Evolutionary conservation across 2,797 vertebrate species (phyloP).

Genomic region (Cryptoprocta ferox): DNA sequence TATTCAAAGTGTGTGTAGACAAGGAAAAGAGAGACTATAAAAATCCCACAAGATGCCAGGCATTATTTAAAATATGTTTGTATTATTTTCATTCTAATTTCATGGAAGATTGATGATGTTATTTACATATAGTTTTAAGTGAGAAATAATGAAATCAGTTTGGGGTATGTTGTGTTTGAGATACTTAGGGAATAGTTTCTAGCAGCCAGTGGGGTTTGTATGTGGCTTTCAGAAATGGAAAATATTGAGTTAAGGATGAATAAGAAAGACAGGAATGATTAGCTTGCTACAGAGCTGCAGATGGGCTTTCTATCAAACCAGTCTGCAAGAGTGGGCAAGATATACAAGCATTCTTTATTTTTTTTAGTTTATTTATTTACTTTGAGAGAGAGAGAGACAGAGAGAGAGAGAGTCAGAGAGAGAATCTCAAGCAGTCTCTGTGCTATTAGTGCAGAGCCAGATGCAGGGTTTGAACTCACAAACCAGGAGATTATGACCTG

Average conservation of each 20-base stretch:
- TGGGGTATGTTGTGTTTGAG: not conserved
- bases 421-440: too few relatives aligned
- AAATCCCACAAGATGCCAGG: not conserved
- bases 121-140: not conserved
- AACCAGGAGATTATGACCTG: too few relatives aligned
- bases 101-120: not conserved
- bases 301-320: not conserved
- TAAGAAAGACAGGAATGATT: too few relatives aligned
- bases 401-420: too few relatives aligned
- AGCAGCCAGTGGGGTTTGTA: not conserved
- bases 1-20: not conserved
- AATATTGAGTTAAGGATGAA: not conserved
- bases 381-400: too few relatives aligned
- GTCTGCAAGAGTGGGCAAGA: not conserved
- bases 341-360: not conserved
- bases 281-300: not conserved
- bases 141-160: not conserved
- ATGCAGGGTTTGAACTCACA: too few relatives aligned
- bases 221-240: not conserved
- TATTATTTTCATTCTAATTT: not conserved
- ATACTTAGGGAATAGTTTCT: not conserved
- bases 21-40: not conserved
- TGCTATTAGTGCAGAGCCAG: too few relatives aligned
- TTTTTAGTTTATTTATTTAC: too few relatives aligned
- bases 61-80: not conserved